Evolutionary conservation across 2,113 vertebrate species (phyloP).

Genomic region (Megatriorchis doriae): DNA sequence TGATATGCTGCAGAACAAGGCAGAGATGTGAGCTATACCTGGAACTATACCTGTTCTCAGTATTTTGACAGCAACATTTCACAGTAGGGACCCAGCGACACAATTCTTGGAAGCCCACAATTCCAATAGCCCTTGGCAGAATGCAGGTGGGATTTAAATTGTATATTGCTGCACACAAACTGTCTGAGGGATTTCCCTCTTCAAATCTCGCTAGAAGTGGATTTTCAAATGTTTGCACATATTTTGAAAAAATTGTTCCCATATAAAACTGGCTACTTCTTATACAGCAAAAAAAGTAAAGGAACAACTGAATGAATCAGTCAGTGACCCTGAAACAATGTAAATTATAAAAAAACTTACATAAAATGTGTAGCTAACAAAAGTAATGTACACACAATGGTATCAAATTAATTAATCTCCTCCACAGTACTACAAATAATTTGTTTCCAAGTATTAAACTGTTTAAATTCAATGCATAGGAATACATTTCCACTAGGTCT

Average conservation of each 20-base stretch:
- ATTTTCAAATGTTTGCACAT: slow-evolving; percentile 27
- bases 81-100: neutral
- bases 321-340: neutral
- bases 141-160: slow-evolving; percentile 19
- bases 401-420: neutral
- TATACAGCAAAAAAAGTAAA: neutral
- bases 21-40: neutral
- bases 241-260: neutral
- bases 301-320: neutral
- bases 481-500: neutral
- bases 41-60: neutral
- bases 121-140: neutral
- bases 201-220: neutral
- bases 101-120: neutral
- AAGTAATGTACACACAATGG: neutral
- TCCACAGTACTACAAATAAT: neutral
- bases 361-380: neutral
- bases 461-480: neutral
- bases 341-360: neutral
- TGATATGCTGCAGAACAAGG: neutral
- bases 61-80: neutral
- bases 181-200: neutral
- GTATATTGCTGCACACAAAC: neutral
- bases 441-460: neutral
- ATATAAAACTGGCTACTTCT: neutral